Percentiles rank a stretch among this genome's conserved stretches.
These are phyloP conservation scores for Misgurnus anguillicaudatus DNA, from an alignment of 2,113 vertebrate genomes.

Conservation along the genomic window DNA sequence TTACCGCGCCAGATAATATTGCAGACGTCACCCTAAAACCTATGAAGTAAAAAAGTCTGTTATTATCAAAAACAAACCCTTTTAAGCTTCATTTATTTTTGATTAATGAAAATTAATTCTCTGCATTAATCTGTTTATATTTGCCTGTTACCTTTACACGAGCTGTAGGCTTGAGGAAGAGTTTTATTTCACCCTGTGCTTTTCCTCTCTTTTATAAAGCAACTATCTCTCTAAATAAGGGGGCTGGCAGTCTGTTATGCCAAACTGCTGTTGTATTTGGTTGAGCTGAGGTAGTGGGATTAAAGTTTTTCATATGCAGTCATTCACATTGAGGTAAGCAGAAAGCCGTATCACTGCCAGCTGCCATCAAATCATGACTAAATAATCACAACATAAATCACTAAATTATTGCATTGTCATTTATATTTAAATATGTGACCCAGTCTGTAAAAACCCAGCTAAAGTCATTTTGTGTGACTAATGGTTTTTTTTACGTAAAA, in stretches of 20 bases:
- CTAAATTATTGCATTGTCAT: background rate
- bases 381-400: too few species aligned
- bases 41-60: too few species aligned
- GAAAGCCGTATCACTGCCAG: background rate
- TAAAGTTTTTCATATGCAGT: slow-evolving; percentile 5
- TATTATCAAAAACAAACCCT: too few species aligned
- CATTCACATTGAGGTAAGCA: background rate
- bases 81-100: too few species aligned
- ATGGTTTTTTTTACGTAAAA: too few species aligned
- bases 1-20: too few species aligned
- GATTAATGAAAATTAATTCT: too few species aligned
- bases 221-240: slow-evolving; percentile 30
- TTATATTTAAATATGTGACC: background rate
- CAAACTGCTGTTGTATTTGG: slow-evolving; percentile 21
- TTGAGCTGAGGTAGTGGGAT: background rate
- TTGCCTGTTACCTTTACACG: background rate
- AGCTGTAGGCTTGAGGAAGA: background rate
- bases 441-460: too few species aligned
- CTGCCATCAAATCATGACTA: background rate
- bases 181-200: background rate
- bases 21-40: too few species aligned
- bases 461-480: too few species aligned
- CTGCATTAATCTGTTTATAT: background rate
- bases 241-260: background rate
- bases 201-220: slow-evolving; percentile 35